phyloP scores from a whole-genome alignment of 2,797 vertebrate genomes.

The Anabas testudineus region DNA sequence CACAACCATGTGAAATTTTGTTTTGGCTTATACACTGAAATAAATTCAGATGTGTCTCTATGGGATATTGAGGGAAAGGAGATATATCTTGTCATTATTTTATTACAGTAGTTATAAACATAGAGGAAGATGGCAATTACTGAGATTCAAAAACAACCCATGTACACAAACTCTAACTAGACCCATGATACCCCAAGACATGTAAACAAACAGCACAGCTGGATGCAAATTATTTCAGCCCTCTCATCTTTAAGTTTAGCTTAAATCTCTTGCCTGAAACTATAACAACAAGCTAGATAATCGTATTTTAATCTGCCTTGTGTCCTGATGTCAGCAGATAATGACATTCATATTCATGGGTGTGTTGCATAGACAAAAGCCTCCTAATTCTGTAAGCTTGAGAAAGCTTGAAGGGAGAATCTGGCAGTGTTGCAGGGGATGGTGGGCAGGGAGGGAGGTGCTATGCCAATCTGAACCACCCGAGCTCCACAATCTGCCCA shows the following conservation, averaged over 20 bases:
- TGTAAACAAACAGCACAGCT: conserved; percentile 77
- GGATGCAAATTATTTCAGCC: conserved; percentile 71
- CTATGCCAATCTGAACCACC: conserved; percentile 61
- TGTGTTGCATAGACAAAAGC: conserved; percentile 53
- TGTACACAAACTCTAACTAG: conserved; percentile 71
- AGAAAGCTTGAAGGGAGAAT: conserved; percentile 62
- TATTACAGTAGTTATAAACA: conserved; percentile 61
- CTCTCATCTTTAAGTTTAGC: conserved; percentile 59
- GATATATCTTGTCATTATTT: conserved; percentile 52
- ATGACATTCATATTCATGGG: conserved; percentile 68
- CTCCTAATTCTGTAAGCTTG: conserved; percentile 52
- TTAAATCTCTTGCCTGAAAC: conserved; percentile 71
- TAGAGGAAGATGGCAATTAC: conserved; percentile 67
- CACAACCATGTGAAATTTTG: conserved; percentile 1
- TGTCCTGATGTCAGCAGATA: conserved; percentile 68
- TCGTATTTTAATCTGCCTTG: conserved; percentile 70
- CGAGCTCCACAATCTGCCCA: conserved; percentile 72
- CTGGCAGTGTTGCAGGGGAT: conserved; percentile 48
- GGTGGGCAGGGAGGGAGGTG: conserved; percentile 36
- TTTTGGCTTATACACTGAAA: conserved; percentile 26
- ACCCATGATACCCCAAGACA: conserved; percentile 67
- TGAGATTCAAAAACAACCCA: conserved; percentile 66
- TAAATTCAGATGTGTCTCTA: conserved; percentile 32
- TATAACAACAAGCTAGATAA: conserved; percentile 68
- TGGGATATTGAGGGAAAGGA: conserved; percentile 21